phyloP scores from a whole-genome alignment of 2,888 invertebrate genomes.

The Hirtodrosophila confusa region DNA sequence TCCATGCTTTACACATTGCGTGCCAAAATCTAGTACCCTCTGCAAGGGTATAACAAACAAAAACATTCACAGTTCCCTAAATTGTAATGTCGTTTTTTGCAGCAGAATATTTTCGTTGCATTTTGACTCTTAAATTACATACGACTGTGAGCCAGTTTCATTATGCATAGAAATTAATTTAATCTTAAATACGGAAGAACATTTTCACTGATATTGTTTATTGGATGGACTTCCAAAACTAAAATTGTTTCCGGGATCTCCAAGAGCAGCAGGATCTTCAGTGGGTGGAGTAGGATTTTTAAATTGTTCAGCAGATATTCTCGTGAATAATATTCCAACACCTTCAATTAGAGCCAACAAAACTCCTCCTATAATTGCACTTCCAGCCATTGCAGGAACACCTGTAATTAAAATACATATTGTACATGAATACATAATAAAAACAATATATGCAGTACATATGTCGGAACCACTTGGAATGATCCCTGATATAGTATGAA shows the following conservation, averaged over 20 bases:
- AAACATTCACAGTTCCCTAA: too few relatives aligned
- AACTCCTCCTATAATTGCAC: conserved; percentile 97
- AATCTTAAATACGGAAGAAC: conserved; percentile 20
- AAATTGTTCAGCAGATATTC: conserved; percentile 96
- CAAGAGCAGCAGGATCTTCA: conserved; percentile 91
- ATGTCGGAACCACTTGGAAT: too few relatives aligned
- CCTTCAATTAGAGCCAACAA: conserved; percentile 98
- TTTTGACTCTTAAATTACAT: too few relatives aligned
- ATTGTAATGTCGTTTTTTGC: too few relatives aligned
- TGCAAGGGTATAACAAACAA: too few relatives aligned
- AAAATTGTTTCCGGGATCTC: conserved; percentile 85
- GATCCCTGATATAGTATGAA: too few relatives aligned
- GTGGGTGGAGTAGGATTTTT: conserved; percentile 91
- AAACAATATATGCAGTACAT: too few relatives aligned
- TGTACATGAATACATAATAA: too few relatives aligned
- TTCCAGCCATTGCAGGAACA: conserved; percentile 95
- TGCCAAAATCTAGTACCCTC: too few relatives aligned
- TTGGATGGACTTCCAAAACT: conserved; percentile 72
- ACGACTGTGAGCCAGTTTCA: conserved; percentile 1
- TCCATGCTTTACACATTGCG: too few relatives aligned
- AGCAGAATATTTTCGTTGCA: too few relatives aligned
- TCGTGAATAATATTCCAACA: conserved; percentile 96
- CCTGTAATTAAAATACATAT: conserved; percentile 81
- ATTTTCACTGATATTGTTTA: conserved; percentile 81
- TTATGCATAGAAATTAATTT: conserved; percentile 34